Percentiles rank a stretch among this genome's conserved stretches.
phyloP scores from a whole-genome alignment of 92 coral and sea anemone genomes.

The Actinostola sp. region DNA sequence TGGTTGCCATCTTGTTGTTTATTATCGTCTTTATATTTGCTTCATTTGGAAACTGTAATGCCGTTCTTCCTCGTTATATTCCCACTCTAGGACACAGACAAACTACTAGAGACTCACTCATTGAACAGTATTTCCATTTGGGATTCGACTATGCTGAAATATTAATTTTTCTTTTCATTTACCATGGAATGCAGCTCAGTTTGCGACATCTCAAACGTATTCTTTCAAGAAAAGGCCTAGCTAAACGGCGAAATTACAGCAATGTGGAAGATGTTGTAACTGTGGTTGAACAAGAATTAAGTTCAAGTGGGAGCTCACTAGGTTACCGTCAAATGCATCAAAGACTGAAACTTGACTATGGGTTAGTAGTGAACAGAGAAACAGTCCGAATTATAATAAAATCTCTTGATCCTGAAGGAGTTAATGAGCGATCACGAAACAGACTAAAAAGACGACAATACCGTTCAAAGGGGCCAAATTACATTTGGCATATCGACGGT shows the following conservation, averaged over 20 bases:
- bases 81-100: constrained; percentile 40
- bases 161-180: constrained; percentile 26
- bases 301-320: constrained; percentile 27
- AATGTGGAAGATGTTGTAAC: constrained; percentile 21
- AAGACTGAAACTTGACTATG: too few species aligned
- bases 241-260: constrained; percentile 17
- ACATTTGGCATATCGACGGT: too few species aligned
- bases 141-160: constrained; percentile 52
- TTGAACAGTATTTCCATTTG: constrained; percentile 47
- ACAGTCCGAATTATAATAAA: too few species aligned
- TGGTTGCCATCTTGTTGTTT: constrained; percentile 1
- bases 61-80: constrained; percentile 36
- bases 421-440: constrained; percentile 30
- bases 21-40: background rate
- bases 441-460: too few species aligned
- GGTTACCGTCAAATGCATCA: too few species aligned
- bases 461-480: too few species aligned
- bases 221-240: constrained; percentile 26
- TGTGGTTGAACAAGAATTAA: constrained; percentile 33
- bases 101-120: constrained; percentile 30
- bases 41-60: background rate
- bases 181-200: constrained; percentile 44
- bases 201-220: constrained; percentile 38
- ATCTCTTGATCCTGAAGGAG: constrained; percentile 47
- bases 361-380: too few species aligned